Evolutionary conservation across 2,113 vertebrate species (phyloP).

Genomic region (Ranitomeya variabilis): DNA sequence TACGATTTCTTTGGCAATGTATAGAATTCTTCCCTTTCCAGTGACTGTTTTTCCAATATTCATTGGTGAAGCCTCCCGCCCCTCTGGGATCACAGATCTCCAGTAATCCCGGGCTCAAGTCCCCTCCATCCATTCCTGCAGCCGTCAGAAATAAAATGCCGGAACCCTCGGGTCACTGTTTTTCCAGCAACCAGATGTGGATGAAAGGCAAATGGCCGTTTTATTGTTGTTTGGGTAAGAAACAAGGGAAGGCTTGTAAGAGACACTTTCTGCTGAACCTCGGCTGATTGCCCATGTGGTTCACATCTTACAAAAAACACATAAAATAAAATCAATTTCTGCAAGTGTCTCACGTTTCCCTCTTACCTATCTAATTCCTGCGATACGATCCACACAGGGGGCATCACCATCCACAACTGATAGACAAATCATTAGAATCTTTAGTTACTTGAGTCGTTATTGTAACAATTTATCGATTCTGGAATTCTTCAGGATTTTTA

Average conservation of each 20-base stretch:
- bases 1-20: neutral
- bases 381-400: neutral
- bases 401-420: neutral
- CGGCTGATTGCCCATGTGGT: slow-evolving; percentile 65
- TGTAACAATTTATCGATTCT: neutral
- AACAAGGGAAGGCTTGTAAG: slow-evolving; percentile 77
- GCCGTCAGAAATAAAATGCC: slow-evolving; percentile 74
- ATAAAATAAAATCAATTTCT: neutral
- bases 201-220: slow-evolving; percentile 83
- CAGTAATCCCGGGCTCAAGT: slow-evolving; percentile 73
- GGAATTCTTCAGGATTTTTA: neutral
- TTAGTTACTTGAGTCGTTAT: neutral
- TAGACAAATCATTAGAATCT: neutral
- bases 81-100: slow-evolving; percentile 69
- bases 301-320: slow-evolving; percentile 61
- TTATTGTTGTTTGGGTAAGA: slow-evolving; percentile 86
- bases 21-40: neutral
- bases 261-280: slow-evolving; percentile 66
- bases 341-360: neutral
- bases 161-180: slow-evolving; percentile 82
- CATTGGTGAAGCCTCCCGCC: slow-evolving; percentile 68
- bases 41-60: slow-evolving; percentile 76
- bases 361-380: neutral
- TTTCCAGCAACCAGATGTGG: slow-evolving; percentile 80
- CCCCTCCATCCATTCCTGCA: slow-evolving; percentile 69